Evolutionary conservation across 2,888 invertebrate species (phyloP), one percentile per base, ranked within the genome.

Genomic region (Pyralis farinalis): DNA sequence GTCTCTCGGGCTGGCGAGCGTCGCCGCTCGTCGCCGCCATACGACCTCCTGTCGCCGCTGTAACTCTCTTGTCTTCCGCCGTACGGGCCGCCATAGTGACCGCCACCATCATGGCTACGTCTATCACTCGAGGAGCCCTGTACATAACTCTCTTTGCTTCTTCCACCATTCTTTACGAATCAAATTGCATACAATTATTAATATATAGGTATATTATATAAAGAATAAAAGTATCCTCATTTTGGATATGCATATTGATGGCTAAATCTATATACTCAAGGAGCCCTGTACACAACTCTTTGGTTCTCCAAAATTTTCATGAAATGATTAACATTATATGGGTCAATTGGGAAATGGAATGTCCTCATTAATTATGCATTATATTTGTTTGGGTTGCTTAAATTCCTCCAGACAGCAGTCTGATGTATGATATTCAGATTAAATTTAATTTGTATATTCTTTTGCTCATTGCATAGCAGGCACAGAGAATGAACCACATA

Each of bases 1-100:
- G 71, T 71, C 45, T 87, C 88, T 58, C 89, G 77, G 55, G 79
- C 75, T 51, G 91, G 90, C 58, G 91, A 91, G 52, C 91, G 89
- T 56, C 91, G 78, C 48, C 91, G 79, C 50, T 91, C 91, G 52
- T 90, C 85, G 61, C 89, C 90, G 57, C 80, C 81, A 63, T 84
- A 88, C 55, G 86, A 81, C 59, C 89, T 73, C 58, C 89, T 72
- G 64, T 88, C 89, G 67, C 82, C 66, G 66, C 75, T 64, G 70
- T 90, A 89, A 73, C 82, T 81, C 46, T 91, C 91, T 81, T 91
- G 91, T 62, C 91, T 90, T 69, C 90, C 72, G 71, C 84, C 71
- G 70, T 88, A 86, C 52, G 87, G 88, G 62, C 86, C 85, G 68
- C 90, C 88, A 74, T 90, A 90, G 75, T 90, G 90, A 55, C 89